Evolutionary conservation across 2,797 vertebrate genomes (phyloP).

Genomic region (Propithecus deckenii): DNA sequence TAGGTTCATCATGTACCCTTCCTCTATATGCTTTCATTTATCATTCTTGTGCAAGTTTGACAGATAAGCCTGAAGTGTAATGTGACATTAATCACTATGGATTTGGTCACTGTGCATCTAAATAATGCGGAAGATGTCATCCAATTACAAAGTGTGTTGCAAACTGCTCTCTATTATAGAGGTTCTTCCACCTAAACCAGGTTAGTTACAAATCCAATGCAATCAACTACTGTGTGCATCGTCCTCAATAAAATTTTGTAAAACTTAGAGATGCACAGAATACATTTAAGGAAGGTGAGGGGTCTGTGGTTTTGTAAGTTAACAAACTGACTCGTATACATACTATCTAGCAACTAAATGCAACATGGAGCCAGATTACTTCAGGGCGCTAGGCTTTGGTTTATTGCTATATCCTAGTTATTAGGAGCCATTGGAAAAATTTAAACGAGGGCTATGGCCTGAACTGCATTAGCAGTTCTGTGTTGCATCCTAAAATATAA

Average conservation of each 20-base stretch:
- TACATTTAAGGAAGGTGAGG: slow-evolving; percentile 34
- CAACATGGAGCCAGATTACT: slow-evolving; percentile 17
- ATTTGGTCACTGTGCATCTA: neutral
- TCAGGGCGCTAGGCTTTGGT: neutral
- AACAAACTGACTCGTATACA: neutral
- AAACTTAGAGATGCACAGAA: neutral
- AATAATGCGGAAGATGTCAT: neutral
- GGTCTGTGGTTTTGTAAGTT: neutral
- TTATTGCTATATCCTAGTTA: slow-evolving; percentile 17
- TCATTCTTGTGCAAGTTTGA: neutral
- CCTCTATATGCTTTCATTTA: neutral
- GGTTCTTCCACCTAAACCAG: slow-evolving; percentile 23
- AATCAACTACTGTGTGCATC: neutral
- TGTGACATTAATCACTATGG: neutral
- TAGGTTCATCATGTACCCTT: neutral
- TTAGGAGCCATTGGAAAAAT: slow-evolving; percentile 24
- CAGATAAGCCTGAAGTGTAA: neutral
- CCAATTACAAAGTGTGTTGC: neutral
- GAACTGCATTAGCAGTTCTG: neutral
- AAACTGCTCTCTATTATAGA: neutral
- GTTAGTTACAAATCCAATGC: neutral
- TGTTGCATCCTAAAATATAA: slow-evolving; percentile 45
- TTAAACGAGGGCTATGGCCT: neutral
- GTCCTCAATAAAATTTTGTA: slow-evolving; percentile 37
- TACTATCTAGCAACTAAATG: slow-evolving; percentile 10